Evolutionary conservation across 2,113 vertebrate genomes (phyloP).

Genomic region (Dryoscopus gambensis): DNA sequence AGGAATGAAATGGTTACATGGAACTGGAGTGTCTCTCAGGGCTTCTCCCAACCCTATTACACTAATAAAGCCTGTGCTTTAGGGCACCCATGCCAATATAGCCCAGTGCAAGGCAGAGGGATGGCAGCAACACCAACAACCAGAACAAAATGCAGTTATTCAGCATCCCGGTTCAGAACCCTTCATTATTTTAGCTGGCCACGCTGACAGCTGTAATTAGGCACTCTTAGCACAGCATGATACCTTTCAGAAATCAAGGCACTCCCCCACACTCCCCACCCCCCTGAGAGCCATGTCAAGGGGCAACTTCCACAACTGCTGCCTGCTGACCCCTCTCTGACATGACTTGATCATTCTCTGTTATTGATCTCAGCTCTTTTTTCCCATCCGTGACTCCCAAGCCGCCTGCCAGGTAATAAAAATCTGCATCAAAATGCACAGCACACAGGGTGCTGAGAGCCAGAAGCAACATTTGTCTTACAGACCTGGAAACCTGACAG

Average conservation of each 20-base stretch:
- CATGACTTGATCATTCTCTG: not conserved
- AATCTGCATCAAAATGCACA: constrained; percentile 41
- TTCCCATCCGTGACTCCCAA: not conserved
- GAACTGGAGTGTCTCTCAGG: not conserved
- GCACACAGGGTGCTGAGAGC: not conserved
- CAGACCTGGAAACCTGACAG: constrained; percentile 2
- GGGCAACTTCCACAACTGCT: not conserved
- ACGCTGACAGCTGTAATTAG: not conserved
- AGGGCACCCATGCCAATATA: rapidly evolving
- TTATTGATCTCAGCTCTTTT: constrained; percentile 3
- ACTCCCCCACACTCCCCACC: not conserved
- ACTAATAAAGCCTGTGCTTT: not conserved
- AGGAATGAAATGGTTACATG: not conserved
- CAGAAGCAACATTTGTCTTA: constrained; percentile 7
- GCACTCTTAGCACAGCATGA: not conserved
- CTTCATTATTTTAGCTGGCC: not conserved
- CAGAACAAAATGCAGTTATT: not conserved
- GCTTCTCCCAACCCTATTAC: not conserved
- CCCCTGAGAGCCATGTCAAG: not conserved
- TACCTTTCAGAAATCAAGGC: not conserved
- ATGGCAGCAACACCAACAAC: not conserved
- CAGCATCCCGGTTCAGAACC: not conserved
- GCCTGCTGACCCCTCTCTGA: not conserved
- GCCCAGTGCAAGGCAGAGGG: not conserved
- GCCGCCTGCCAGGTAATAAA: constrained; percentile 33